Evolutionary conservation across 2,797 vertebrate genomes (phyloP).

Genomic region (Bradypodion ventrale): DNA sequence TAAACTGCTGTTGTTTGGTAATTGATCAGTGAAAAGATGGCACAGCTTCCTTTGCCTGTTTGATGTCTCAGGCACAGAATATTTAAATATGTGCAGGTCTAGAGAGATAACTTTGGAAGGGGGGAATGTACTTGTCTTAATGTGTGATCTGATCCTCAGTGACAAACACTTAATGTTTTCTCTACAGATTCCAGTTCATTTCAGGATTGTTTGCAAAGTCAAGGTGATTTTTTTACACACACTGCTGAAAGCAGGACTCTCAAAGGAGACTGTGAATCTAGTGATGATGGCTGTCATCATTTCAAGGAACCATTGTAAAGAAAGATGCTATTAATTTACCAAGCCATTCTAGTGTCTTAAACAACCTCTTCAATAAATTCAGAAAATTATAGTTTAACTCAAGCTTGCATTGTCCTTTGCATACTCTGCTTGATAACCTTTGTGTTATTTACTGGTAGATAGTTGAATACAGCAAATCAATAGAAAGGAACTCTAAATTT

Average conservation of each 20-base stretch:
- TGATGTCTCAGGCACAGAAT: too few relatives aligned
- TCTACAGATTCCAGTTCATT: neutral
- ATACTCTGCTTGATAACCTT: neutral
- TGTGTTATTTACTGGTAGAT: constrained; percentile 20
- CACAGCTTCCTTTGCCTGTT: too few relatives aligned
- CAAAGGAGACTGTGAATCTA: neutral
- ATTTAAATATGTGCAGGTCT: neutral
- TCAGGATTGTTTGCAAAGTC: neutral
- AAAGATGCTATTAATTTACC: neutral
- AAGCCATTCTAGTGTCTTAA: neutral
- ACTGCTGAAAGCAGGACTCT: neutral
- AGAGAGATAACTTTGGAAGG: too few relatives aligned
- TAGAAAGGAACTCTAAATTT: neutral
- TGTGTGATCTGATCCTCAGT: neutral
- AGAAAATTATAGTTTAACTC: neutral
- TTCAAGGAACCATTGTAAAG: constrained; percentile 9
- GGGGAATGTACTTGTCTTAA: too few relatives aligned
- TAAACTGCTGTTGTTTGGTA: too few relatives aligned
- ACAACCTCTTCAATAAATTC: neutral
- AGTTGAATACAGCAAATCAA: neutral
- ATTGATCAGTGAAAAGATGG: too few relatives aligned
- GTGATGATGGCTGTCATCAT: neutral
- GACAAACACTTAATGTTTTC: neutral
- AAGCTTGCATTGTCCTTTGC: neutral
- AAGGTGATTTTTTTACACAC: neutral